Conservation (phyloP, 2,888 invertebrate genomes). For the Drosophila mayaguana region DNA sequence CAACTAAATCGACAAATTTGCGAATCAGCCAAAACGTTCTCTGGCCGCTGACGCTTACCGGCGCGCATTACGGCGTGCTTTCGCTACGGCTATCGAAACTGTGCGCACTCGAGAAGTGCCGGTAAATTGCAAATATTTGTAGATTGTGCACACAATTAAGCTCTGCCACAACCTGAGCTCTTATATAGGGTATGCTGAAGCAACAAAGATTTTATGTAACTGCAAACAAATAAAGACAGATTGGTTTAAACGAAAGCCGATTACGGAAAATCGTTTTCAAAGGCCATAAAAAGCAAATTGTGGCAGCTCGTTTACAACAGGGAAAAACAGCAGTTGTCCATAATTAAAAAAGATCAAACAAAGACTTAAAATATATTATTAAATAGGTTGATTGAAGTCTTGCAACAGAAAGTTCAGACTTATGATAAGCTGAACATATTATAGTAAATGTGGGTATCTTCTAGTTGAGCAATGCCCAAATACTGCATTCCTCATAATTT, state of each 20-base stretch:
- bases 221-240: not conserved
- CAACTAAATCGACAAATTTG: constrained; percentile 15
- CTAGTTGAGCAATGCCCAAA: constrained; percentile 1
- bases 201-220: not conserved
- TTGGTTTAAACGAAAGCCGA: not conserved
- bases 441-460: constrained; percentile 9
- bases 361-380: not conserved
- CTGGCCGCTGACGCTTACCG: constrained; percentile 34
- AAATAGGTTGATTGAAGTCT: not conserved
- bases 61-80: constrained; percentile 11
- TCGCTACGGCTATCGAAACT: constrained; percentile 11
- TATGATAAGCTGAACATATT: not conserved
- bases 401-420: not conserved
- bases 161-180: not conserved
- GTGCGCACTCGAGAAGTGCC: constrained; percentile 34
- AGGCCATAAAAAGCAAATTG: not conserved
- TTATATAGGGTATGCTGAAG: not conserved
- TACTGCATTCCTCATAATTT: constrained; percentile 9
- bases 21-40: constrained; percentile 19
- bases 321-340: not conserved
- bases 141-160: constrained; percentile 23
- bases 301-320: too few species aligned
- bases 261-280: not conserved
- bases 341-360: not conserved
- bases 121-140: constrained; percentile 37